phyloP scores from a whole-genome alignment of 2,113 vertebrate genomes.

The Siphamia tubifer region DNA sequence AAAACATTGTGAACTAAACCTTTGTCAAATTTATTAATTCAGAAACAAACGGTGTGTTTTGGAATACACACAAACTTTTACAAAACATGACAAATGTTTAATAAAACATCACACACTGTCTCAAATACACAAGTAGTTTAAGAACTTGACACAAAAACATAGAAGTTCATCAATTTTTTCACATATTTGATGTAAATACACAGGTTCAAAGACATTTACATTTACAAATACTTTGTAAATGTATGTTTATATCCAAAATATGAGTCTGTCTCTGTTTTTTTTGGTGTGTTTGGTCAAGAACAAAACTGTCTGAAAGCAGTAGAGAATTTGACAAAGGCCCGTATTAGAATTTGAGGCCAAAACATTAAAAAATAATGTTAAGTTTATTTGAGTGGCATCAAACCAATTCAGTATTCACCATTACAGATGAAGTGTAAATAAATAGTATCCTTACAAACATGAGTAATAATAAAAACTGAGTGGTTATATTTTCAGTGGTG shows the following conservation, averaged over 20 bases:
- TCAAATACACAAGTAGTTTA: background rate
- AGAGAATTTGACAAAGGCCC: background rate
- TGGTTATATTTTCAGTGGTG: conserved; percentile 43
- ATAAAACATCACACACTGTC: conserved; percentile 35
- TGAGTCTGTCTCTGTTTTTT: background rate
- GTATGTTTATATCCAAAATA: background rate
- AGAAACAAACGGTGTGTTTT: conserved; percentile 28
- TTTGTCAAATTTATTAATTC: conserved; percentile 38
- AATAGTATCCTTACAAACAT: conserved; percentile 17
- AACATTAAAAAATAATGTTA: conserved; percentile 13
- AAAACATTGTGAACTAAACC: background rate
- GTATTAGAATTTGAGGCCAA: background rate
- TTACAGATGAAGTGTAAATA: conserved; percentile 1
- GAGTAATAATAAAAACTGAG: conserved; percentile 20
- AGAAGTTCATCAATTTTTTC: background rate
- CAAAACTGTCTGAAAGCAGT: background rate
- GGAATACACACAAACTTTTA: conserved; percentile 39
- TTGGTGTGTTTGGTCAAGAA: too few species aligned
- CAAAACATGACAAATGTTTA: conserved; percentile 54
- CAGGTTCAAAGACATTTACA: background rate
- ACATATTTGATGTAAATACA: background rate
- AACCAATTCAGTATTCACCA: background rate
- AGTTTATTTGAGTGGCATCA: conserved; percentile 27
- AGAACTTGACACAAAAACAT: background rate
- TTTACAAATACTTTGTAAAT: background rate